These are phyloP conservation scores for Lagocephalus sceleratus DNA, from an alignment of 2,797 vertebrate genomes.

Conservation along the genomic window DNA sequence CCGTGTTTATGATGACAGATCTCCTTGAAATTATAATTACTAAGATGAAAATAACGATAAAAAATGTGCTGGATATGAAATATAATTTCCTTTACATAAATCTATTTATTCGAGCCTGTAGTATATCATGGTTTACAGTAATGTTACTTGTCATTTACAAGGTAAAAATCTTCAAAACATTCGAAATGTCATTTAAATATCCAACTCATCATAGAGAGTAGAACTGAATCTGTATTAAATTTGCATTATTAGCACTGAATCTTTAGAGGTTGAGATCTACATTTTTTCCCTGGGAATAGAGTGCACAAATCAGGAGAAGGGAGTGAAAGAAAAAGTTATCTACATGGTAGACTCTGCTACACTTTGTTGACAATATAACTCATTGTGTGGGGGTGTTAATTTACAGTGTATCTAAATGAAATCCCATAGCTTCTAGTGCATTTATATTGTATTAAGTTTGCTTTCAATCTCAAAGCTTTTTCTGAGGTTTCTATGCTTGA, in stretches of 20 bases:
- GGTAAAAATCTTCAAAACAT: not conserved
- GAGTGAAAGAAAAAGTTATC: too few species aligned
- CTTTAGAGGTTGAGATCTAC: too few species aligned
- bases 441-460: not conserved
- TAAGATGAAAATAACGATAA: too few species aligned
- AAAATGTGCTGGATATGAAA: too few species aligned
- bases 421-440: not conserved
- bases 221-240: not conserved
- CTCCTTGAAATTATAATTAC: too few species aligned
- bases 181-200: not conserved
- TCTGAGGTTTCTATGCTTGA: not conserved
- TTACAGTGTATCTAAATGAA: not conserved
- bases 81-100: not conserved
- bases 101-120: slow-evolving; percentile 14
- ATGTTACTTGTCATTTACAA: not conserved
- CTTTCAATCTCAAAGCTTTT: not conserved
- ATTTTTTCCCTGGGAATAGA: too few species aligned
- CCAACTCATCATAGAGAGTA: slow-evolving; percentile 17
- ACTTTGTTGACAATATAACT: too few species aligned
- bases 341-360: too few species aligned
- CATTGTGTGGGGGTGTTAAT: not conserved
- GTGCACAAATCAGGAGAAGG: too few species aligned
- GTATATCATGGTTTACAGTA: not conserved
- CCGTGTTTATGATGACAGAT: too few species aligned
- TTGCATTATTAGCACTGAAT: too few species aligned